A percentile compares a stretch with the other conserved stretches of the same genome.
These are phyloP conservation scores for Halichoerus grypus DNA, from an alignment of 2,113 vertebrate genomes.

Conservation along the genomic window DNA sequence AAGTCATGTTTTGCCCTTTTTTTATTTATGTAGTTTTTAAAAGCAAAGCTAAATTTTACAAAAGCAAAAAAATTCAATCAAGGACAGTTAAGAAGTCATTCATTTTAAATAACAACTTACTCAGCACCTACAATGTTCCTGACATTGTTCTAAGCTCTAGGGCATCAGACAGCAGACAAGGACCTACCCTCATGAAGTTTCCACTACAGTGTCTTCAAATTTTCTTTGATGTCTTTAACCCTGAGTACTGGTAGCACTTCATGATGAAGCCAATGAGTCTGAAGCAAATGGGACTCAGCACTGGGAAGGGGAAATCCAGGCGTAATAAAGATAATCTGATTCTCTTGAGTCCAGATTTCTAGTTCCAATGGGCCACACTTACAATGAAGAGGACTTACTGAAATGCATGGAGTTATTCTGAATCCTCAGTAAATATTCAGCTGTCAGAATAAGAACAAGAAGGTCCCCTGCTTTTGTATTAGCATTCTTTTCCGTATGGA, in stretches of 20 bases:
- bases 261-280: neutral
- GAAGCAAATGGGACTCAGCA: neutral
- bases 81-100: neutral
- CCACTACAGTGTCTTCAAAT: neutral
- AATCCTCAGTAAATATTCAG: neutral
- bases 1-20: neutral
- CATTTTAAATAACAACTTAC: neutral
- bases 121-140: neutral
- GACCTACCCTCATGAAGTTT: neutral
- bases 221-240: neutral
- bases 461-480: neutral
- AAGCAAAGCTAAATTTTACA: neutral
- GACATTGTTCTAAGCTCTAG: neutral
- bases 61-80: neutral
- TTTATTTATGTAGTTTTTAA: neutral
- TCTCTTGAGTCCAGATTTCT: neutral
- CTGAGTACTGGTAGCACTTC: neutral
- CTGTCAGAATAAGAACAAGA: neutral
- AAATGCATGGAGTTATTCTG: neutral
- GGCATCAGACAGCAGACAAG: neutral
- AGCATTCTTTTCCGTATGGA: constrained; percentile 1
- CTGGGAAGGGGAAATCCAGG: neutral
- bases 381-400: neutral
- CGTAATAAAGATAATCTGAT: neutral
- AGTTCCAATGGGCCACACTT: neutral